A percentile compares a stretch with the other conserved stretches of the same genome.
phyloP scores from a whole-genome alignment of 2,113 vertebrate genomes.

The Eulemur macaco region DNA sequence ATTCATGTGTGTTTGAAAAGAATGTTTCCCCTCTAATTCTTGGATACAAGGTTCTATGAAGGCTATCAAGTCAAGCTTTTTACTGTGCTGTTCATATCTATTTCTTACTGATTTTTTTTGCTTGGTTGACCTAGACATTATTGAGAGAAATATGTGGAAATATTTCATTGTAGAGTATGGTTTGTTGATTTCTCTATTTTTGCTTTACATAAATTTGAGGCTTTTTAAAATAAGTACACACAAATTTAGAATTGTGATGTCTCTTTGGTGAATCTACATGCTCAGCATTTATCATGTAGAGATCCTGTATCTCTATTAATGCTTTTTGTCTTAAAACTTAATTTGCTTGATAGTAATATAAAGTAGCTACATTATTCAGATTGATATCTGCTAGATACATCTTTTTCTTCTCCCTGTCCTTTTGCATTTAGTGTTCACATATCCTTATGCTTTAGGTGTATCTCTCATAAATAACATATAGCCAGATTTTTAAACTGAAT shows the following conservation, averaged over 20 bases:
- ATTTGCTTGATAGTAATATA: not conserved
- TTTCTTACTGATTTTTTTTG: not conserved
- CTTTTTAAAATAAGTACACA: not conserved
- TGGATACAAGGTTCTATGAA: not conserved
- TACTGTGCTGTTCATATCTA: not conserved
- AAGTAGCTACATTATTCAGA: not conserved
- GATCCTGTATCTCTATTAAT: not conserved
- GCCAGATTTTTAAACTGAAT: not conserved
- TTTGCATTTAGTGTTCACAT: not conserved
- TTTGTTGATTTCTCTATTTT: slow-evolving; percentile 32
- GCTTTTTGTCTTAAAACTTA: not conserved
- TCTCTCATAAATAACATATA: not conserved
- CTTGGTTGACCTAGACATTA: not conserved
- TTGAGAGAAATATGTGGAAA: not conserved
- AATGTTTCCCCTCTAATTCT: not conserved
- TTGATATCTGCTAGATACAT: not conserved
- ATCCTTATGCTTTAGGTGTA: not conserved
- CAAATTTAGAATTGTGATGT: not conserved
- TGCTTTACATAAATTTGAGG: not conserved
- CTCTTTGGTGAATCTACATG: not conserved
- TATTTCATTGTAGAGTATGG: not conserved
- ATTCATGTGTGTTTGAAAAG: not conserved
- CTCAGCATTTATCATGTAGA: not conserved
- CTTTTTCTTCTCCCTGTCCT: not conserved
- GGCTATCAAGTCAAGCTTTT: not conserved